Conservation (phyloP, 2,113 vertebrate species). For the Panthera tigris region DNA sequence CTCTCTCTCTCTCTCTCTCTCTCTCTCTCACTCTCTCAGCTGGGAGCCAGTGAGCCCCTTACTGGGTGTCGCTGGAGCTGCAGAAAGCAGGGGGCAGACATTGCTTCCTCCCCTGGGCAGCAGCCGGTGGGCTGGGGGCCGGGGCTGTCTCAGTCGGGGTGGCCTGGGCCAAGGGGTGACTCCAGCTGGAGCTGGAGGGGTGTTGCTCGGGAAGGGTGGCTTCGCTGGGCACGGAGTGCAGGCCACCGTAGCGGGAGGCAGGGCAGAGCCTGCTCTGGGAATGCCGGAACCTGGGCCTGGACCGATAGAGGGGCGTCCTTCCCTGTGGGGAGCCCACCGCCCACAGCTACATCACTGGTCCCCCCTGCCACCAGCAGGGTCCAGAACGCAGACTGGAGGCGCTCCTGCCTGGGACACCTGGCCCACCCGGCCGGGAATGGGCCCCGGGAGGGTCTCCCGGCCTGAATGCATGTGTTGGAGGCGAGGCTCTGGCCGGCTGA, state of each 20-base stretch:
- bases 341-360: neutral
- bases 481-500: neutral
- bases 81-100: neutral
- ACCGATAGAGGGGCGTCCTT: neutral
- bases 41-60: neutral
- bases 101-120: neutral
- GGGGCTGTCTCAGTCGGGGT: fast-evolving
- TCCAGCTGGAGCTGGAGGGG: neutral
- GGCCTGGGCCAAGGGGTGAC: neutral
- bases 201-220: neutral
- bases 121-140: neutral
- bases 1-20: no score
- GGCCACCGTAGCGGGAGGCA: neutral
- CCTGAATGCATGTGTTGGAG: neutral
- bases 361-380: neutral
- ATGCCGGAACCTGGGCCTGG: neutral
- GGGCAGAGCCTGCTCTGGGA: neutral
- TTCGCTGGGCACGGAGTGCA: fast-evolving
- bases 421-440: neutral
- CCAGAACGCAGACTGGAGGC: neutral
- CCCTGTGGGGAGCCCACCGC: neutral
- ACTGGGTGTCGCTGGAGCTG: neutral
- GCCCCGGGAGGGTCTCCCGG: neutral
- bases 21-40: no score
- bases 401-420: neutral